Base-by-base conservation (phyloP, 2,797 vertebrate genomes). In the Melanitta fusca region DNA sequence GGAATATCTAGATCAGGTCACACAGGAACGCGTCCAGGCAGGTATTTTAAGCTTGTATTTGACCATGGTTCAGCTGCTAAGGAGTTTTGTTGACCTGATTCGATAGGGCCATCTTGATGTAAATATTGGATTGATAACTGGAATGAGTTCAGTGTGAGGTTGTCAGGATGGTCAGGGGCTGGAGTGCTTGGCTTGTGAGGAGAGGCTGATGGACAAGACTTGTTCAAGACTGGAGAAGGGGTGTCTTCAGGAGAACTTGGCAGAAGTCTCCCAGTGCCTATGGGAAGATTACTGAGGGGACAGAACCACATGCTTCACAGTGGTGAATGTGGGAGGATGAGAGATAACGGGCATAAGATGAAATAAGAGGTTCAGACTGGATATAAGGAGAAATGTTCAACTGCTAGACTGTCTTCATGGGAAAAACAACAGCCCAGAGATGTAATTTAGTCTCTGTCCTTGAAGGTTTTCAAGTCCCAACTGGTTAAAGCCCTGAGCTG, bases 241-340 rank as follows among this genome's bases (percentile, higher is more conserved):
- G 3, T 34, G 61, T 39, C 61, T 78, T 72, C 66, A n/a, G 47
- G 32, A 77, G 12, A 21, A 10, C 9, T 41, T 66, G 39, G 28
- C 17, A 58, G 69, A 73, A 83, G 3, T 30, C 14, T 8, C 24
- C 2, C 51, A 21, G 8, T 49, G 47, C 43, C 71, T 58, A 0
- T 16, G 20, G 27, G 58, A 25, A 47, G 21, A 32, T 17, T 51
- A 8, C 14, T 21, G 34, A 60, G 38, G 49, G 47, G 60, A 38
- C 5, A 0, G 0, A 94, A 56, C 41, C 25, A 24, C 28, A 56
- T 27, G 41, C 30, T 89, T 88, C n/a, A 25, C 8, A 4, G 1
- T 22, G 64, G 18, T 70, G 10, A 11, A 0, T 2, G 18, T 39
- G 27, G 36, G 11, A 89, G 22, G 28, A 10, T 0, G 2, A 64